Percentiles rank a stretch among this genome's conserved stretches.
Conservation (phyloP, 2,113 vertebrate species). For the Stegastes partitus region DNA sequence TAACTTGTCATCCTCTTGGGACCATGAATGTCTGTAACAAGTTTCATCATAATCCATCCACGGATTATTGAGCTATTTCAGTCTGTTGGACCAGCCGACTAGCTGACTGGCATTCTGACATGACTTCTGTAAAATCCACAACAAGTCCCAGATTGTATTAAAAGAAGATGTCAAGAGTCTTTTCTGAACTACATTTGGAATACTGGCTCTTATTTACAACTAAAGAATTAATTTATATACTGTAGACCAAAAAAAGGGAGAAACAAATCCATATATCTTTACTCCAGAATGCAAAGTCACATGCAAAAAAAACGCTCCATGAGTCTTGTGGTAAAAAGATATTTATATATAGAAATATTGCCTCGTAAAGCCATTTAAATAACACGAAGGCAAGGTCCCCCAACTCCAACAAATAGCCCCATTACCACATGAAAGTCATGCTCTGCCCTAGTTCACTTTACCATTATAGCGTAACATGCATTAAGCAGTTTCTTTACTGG, state of each 20-base stretch:
- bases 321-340: slow-evolving; percentile 50
- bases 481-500: slow-evolving; percentile 15
- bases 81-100: background rate
- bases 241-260: background rate
- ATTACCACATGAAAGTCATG: slow-evolving; percentile 69
- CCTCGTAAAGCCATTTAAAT: slow-evolving; percentile 59
- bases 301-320: slow-evolving; percentile 1
- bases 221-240: background rate
- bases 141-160: background rate
- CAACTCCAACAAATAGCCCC: slow-evolving; percentile 58
- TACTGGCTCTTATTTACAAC: background rate
- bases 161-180: background rate
- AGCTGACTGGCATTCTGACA: background rate
- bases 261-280: slow-evolving; percentile 7
- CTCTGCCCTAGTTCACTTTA: slow-evolving; percentile 46
- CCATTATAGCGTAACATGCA: slow-evolving; percentile 51
- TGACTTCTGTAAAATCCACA: background rate
- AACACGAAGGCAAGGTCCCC: slow-evolving; percentile 57
- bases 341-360: slow-evolving; percentile 63
- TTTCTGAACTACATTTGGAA: background rate
- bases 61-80: background rate
- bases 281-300: slow-evolving; percentile 26
- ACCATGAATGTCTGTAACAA: slow-evolving; percentile 2
- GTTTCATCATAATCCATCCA: background rate
- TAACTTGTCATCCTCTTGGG: background rate